Evolutionary conservation across 2,797 vertebrate genomes (phyloP).

Genomic region (Scleropages formosus): DNA sequence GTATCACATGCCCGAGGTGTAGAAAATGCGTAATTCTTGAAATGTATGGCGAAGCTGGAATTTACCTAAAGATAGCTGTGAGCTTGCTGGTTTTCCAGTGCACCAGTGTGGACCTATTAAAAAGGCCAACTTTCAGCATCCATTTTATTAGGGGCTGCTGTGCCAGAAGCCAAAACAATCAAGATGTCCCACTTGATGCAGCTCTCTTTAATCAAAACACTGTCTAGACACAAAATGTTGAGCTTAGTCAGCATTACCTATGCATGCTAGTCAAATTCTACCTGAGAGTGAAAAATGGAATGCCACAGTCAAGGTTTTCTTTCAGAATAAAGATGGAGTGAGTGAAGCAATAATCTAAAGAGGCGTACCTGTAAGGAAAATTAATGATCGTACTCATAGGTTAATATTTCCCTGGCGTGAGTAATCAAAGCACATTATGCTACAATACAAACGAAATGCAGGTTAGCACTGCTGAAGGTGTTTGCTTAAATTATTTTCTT

Average conservation of each 20-base stretch:
- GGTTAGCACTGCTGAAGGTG: not conserved
- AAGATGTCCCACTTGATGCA: not conserved
- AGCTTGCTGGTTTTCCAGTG: not conserved
- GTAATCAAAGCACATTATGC: not conserved
- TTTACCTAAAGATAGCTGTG: not conserved
- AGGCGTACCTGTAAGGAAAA: slow-evolving; percentile 15
- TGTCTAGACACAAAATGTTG: not conserved
- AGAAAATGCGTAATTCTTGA: not conserved
- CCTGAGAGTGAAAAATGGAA: no score
- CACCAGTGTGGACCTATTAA: not conserved
- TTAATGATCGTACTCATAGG: not conserved
- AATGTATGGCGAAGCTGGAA: not conserved
- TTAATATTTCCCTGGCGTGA: not conserved
- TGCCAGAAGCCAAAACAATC: not conserved
- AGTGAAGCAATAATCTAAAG: slow-evolving; percentile 1
- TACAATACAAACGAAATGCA: not conserved
- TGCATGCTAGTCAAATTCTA: not conserved
- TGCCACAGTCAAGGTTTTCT: not conserved
- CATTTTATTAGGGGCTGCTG: not conserved
- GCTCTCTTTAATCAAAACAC: not conserved
- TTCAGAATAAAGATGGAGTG: not conserved
- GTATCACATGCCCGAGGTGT: not conserved
- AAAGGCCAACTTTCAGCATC: not conserved
- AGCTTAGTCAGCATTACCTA: not conserved
- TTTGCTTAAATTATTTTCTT: not conserved